Evolutionary conservation across 2,797 vertebrate species (phyloP).

Genomic region (Parambassis ranga): DNA sequence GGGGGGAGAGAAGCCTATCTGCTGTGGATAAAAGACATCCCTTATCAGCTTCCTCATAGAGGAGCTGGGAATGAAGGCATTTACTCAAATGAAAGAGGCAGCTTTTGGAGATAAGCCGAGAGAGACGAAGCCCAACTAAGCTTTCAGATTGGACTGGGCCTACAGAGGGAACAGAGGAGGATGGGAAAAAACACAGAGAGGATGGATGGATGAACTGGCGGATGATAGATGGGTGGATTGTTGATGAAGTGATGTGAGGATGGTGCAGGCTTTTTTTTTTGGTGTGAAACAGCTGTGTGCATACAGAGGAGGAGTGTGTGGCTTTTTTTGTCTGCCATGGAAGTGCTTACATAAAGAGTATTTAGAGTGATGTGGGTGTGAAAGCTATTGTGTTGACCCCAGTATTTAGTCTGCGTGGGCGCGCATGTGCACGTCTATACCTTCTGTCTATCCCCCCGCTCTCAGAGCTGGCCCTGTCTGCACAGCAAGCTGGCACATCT

Average conservation of each 20-base stretch:
- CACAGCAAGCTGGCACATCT: slow-evolving; percentile 59
- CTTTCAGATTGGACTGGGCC: slow-evolving; percentile 68
- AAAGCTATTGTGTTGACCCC: slow-evolving; percentile 59
- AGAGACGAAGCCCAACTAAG: slow-evolving; percentile 67
- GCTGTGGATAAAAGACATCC: slow-evolving; percentile 75
- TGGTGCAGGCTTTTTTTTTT: slow-evolving; percentile 8
- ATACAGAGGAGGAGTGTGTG: slow-evolving; percentile 18
- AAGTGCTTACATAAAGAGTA: slow-evolving; percentile 47
- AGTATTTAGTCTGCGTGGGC: slow-evolving; percentile 30
- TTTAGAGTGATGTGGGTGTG: slow-evolving; percentile 52
- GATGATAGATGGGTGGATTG: slow-evolving; percentile 2
- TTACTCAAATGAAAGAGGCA: slow-evolving; percentile 78
- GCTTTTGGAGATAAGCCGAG: slow-evolving; percentile 74
- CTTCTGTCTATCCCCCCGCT: slow-evolving; percentile 43
- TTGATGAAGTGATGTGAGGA: slow-evolving; percentile 40
- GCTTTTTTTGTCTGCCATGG: slow-evolving; percentile 47
- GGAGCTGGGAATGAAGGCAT: slow-evolving; percentile 76
- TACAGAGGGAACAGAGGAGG: slow-evolving; percentile 46
- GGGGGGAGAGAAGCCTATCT: slow-evolving; percentile 39
- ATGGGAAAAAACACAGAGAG: not conserved
- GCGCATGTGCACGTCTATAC: slow-evolving; percentile 27
- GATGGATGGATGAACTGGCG: not conserved
- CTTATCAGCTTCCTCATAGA: slow-evolving; percentile 79
- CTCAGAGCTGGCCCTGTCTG: slow-evolving; percentile 55
- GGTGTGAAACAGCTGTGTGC: slow-evolving; percentile 19